Evolutionary conservation across 2,797 vertebrate species (phyloP).

Genomic region (Psittacula derbiana): DNA sequence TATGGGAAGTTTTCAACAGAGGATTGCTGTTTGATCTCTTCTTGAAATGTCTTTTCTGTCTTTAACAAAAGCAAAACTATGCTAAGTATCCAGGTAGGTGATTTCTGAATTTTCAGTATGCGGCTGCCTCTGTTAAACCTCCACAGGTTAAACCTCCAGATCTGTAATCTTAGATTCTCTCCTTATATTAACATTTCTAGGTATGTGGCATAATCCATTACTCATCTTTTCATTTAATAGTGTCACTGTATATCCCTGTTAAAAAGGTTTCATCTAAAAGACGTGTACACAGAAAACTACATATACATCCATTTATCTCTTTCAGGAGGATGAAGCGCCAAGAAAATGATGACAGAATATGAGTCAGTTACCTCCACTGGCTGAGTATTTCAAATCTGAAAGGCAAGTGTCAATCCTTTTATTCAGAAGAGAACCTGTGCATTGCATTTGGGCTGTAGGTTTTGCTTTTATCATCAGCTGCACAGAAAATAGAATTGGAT

Average conservation of each 20-base stretch:
- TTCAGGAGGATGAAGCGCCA: not conserved
- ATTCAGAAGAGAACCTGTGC: not conserved
- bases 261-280: not conserved
- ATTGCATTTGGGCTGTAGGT: not conserved
- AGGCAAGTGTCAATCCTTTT: not conserved
- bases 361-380: not conserved
- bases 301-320: not conserved
- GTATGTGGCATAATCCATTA: not conserved
- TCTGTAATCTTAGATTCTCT: not conserved
- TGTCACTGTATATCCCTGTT: not conserved
- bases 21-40: not conserved
- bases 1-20: not conserved
- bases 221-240: not conserved
- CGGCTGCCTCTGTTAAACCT: not conserved
- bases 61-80: slow-evolving; percentile 6
- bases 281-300: not conserved
- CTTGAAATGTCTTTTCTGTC: not conserved
- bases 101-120: not conserved
- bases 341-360: not conserved
- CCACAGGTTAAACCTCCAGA: not conserved
- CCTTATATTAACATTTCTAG: not conserved
- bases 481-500: not conserved
- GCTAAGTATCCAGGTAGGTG: not conserved
- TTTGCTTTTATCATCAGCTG: not conserved
- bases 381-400: not conserved